Evolutionary conservation across 2,113 vertebrate genomes (phyloP).

Genomic region (Etheostoma spectabile): DNA sequence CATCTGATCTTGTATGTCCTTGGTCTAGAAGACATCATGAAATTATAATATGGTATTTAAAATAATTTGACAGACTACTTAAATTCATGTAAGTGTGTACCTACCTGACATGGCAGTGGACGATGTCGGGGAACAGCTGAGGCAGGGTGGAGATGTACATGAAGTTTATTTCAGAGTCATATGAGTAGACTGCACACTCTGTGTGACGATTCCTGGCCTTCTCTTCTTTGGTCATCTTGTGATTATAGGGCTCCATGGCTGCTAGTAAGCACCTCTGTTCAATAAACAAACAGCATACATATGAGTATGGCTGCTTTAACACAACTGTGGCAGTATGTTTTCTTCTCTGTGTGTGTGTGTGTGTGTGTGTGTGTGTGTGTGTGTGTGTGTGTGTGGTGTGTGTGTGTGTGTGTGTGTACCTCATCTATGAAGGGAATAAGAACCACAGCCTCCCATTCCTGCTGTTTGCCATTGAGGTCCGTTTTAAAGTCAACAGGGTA

Average conservation of each 20-base stretch:
- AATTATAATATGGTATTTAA: neutral
- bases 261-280: slow-evolving; percentile 90
- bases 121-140: slow-evolving; percentile 89
- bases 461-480: slow-evolving; percentile 98
- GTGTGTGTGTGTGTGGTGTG: neutral
- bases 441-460: slow-evolving; percentile 99
- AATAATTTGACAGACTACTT: neutral
- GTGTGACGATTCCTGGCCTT: slow-evolving; percentile 91
- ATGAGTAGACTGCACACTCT: slow-evolving; percentile 89
- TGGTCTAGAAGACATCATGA: no score
- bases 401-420: slow-evolving; percentile 75
- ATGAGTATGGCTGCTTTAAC: neutral
- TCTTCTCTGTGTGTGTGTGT: no score
- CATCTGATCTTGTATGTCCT: neutral
- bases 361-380: neutral
- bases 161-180: slow-evolving; percentile 86
- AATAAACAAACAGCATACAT: neutral
- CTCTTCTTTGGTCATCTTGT: slow-evolving; percentile 87
- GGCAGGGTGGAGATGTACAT: slow-evolving; percentile 87
- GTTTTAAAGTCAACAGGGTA: slow-evolving; percentile 98
- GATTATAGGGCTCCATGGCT: slow-evolving; percentile 91
- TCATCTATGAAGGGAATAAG: slow-evolving; percentile 98
- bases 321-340: neutral
- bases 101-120: slow-evolving; percentile 89
- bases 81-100: neutral